Evolutionary conservation across 2,113 vertebrate species (phyloP), one percentile per base, ranked within the genome.

Genomic region (Bettongia penicillata): DNA sequence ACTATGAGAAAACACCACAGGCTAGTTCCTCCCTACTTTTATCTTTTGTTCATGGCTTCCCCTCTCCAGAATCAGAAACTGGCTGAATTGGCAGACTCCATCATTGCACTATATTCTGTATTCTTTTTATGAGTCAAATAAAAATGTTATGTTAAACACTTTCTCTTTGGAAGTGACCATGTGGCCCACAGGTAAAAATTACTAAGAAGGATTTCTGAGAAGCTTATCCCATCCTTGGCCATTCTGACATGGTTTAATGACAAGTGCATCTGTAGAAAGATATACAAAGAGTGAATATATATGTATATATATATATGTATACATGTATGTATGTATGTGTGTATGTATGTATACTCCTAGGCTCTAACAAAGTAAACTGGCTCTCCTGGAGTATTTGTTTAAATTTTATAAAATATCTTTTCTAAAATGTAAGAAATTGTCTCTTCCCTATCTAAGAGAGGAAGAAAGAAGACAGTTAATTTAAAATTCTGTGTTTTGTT

Each of bases 181-280:
- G 77, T 90, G 8, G 48, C 4, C 14, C 9, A 23, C 90, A 77
- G 89, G 2, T 50, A 95, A 91, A 90, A 95, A 93, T 90, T 89
- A 94, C 89, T 94, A n/a, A 68, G 37, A 93, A 90, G 48, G 24
- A 92, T 94, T 92, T 95, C 68, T 93, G 31, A 43, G 89, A 24
- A 90, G 84, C 89, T 93, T 28, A 89, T 91, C 26, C 31, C n/a
- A 51, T 50, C 28, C 3, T 90, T 26, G 28, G 95, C 37, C 91
- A 61, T 93, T 89, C 92, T 97, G 93, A 95, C 10, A 93, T 48
- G 94, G 96, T 37, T 91, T 23, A 93, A 94, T 53, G 93, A 95
- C 91, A 94, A 97, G 97, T 89, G 94, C 91, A 97, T 94, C 91
- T 95, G 90, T 43, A 93, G 23, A 68, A 53, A 94, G 95, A 93